Base-by-base conservation (phyloP, 2,113 vertebrate species). In the Catharus fuscescens region DNA sequence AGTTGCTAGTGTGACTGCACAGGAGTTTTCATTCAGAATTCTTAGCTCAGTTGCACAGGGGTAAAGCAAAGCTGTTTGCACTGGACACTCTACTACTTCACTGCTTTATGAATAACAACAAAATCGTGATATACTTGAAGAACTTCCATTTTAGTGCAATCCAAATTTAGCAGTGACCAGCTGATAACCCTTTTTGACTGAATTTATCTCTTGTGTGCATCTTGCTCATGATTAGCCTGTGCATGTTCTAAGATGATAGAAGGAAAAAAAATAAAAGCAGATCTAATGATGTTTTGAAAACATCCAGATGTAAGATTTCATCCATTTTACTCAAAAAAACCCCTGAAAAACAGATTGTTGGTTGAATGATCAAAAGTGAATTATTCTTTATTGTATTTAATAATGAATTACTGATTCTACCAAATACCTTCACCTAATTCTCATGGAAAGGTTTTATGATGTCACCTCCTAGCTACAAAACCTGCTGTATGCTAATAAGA, bases 271-370 rank as follows among this genome's bases (percentile, higher is more conserved):
- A 47, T 14, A 71, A 45, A 88, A 78, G 14, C 10, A 36, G 32
- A 69, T 32, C 25, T 76, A 54, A 60, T 14, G 23, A 54, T 25
- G 14, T 20, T 80, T 90, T 73, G 31, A 72, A 94, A 76, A 82
- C n/a, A 88, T 36, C 24, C 24, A 66, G n/a, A 74, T 42, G 24
- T 50, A 14, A 86, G 25, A 79, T 40, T 45, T 66, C 11, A 79
- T 78, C 45, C 15, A 25, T 40, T 82, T 48, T 7, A 12, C 21
- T 28, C 2, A 0, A 57, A 80, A 52, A 32, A 32, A 0, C 0
- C 8, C 14, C 16, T 10, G 23, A 66, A 56, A 65, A 6, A 3
- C 17, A 38, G 13, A 44, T 34, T 29, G 10, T 32, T 82, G 20
- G 16, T 9, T 56, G 29, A 78, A 79, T 60, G 6, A 31, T 45